phyloP scores from a whole-genome alignment of 2,113 vertebrate species.

The Struthio camelus region DNA sequence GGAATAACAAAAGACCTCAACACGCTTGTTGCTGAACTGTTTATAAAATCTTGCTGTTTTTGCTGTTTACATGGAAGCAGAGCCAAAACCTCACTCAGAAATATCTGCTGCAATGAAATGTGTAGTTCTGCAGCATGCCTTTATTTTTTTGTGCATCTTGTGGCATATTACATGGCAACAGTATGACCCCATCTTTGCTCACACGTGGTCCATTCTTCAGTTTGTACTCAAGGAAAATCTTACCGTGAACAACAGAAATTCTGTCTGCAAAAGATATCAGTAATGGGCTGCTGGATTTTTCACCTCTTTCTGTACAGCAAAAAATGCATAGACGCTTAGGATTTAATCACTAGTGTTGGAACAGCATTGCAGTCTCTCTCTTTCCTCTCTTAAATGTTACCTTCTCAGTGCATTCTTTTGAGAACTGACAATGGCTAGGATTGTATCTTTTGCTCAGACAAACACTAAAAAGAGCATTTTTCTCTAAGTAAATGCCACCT shows the following conservation, averaged over 20 bases:
- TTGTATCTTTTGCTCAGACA: slow-evolving; percentile 1
- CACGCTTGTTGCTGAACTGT: accelerated
- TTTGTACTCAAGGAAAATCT: background rate
- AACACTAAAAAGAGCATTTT: background rate
- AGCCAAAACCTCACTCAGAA: background rate
- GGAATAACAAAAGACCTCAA: background rate
- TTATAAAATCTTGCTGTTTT: background rate
- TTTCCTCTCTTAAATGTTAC: background rate
- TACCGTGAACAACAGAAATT: background rate
- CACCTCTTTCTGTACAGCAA: background rate
- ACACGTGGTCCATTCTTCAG: background rate
- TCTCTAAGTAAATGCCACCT: slow-evolving; percentile 26
- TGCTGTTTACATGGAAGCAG: background rate
- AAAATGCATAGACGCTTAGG: background rate
- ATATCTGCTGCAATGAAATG: too few relatives aligned
- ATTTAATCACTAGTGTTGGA: background rate
- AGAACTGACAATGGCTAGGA: background rate
- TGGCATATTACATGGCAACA: background rate
- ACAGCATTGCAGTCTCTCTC: background rate
- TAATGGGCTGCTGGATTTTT: background rate
- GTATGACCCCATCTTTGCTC: background rate
- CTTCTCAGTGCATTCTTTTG: background rate
- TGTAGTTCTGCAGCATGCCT: background rate
- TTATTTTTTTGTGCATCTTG: background rate
- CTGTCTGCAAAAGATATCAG: background rate